Base-by-base conservation (phyloP, 1,140 invertebrate genomes). In the Lutraria rhynchaena region DNA sequence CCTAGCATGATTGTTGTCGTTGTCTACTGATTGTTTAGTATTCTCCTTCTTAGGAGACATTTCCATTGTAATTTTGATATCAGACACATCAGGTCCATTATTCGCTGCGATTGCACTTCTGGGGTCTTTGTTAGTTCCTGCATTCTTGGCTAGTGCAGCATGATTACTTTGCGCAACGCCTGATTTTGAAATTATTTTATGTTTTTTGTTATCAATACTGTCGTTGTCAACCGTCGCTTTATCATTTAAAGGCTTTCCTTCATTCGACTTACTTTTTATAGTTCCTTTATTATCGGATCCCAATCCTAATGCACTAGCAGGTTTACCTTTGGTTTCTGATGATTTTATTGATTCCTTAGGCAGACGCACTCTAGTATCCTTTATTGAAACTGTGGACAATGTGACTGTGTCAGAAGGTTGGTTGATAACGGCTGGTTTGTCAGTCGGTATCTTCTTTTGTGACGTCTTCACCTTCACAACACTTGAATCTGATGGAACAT, bases 391-490 rank as follows among this genome's bases (percentile, higher is more conserved):
- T 7, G 74, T 35, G 11, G 74, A 53, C 9, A 65, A n/a, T 15
- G 74, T 77, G 0, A 77, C 74, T 46, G 44, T 44, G 35, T 63
- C 74, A 63, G 37, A 24, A 65, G 61, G n/a, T 35, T 49, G 9
- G 2, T 46, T 49, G 5, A 77, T 44, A 27, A 77, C 3, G 17
- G 46, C 17, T n/a, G 58, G 31, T 35, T 17, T 27, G 17, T 41
- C 31, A 4, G 15, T 53, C 0, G 35, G 22, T 5, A 77, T 44
- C 35, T 65, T 31, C 7, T 27, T 44, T 35, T 60, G 11, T 35
- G 44, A 22, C 15, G 55, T 2, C 4, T 37, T 51, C 3, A 61
- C 3, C 1, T 77, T 27, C 22, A 65, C n/a, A 35, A 37, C 49
- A 55, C 61, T 77, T 22, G 44, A 24, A 22, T 53, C 74, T 51